phyloP scores from a whole-genome alignment of 2,113 vertebrate genomes.

The Osmerus eperlanus region DNA sequence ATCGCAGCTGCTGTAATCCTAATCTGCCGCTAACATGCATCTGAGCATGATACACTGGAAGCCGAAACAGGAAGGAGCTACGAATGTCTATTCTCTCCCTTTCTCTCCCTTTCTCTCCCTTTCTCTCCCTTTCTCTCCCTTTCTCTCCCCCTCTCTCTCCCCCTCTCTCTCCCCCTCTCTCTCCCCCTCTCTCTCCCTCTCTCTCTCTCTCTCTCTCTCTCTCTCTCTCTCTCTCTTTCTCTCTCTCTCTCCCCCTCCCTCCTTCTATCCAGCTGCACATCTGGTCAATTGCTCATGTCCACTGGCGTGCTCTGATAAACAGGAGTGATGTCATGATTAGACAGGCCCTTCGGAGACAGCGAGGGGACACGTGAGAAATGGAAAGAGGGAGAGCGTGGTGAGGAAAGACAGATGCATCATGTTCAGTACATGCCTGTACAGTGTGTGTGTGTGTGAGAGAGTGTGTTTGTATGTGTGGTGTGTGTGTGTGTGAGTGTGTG shows the following conservation, averaged over 20 bases:
- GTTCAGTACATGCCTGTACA: not conserved
- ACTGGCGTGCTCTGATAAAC: conserved; percentile 5
- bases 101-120: no score
- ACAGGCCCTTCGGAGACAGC: not conserved
- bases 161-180: no score
- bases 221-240: not conserved
- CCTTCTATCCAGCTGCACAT: conserved; percentile 1
- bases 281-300: not conserved
- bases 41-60: not conserved
- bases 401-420: not conserved
- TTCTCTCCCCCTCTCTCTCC: no score
- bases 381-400: not conserved
- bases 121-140: no score
- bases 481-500: no score
- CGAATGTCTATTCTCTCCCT: not conserved
- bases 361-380: not conserved
- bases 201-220: not conserved
- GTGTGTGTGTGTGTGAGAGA: no score
- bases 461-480: no score
- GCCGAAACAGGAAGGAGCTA: no score
- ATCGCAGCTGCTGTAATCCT: conserved; percentile 3
- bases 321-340: conserved; percentile 11
- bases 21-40: not conserved
- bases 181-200: not conserved
- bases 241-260: not conserved